Evolutionary conservation across 2,888 invertebrate species (phyloP).

Genomic region (Agonum fuliginosum): DNA sequence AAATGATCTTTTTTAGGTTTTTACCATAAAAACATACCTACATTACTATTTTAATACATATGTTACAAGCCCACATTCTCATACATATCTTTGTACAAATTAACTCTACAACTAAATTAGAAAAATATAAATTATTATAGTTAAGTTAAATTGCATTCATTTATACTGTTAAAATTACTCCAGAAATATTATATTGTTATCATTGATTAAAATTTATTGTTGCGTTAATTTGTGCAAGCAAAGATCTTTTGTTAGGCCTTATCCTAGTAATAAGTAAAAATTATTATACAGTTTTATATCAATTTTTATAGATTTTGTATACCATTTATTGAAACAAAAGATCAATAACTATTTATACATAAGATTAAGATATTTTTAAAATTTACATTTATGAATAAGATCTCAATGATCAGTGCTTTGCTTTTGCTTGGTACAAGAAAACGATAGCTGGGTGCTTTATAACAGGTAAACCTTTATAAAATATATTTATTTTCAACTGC

Average conservation of each 20-base stretch:
- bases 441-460: constrained; percentile 39
- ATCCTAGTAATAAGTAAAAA: too few species aligned
- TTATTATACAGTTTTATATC: constrained; percentile 34
- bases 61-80: not conserved
- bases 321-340: constrained; percentile 54
- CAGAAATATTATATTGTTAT: not conserved
- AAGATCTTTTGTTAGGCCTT: too few species aligned
- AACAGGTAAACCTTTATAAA: constrained; percentile 2
- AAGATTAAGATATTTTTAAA: constrained; percentile 39
- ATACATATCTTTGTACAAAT: constrained; percentile 6
- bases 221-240: not conserved
- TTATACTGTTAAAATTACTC: not conserved
- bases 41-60: constrained; percentile 5
- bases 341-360: constrained; percentile 47
- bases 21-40: constrained; percentile 27
- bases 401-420: constrained; percentile 54
- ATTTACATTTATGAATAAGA: constrained; percentile 22
- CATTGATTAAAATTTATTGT: not conserved
- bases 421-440: constrained; percentile 53
- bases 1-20: constrained; percentile 44
- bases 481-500: constrained; percentile 51
- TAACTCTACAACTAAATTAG: too few species aligned
- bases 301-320: constrained; percentile 54
- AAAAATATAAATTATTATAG: too few species aligned
- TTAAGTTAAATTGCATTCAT: not conserved